Conservation (phyloP, 1,140 invertebrate species). For the Sitophilus oryzae region DNA sequence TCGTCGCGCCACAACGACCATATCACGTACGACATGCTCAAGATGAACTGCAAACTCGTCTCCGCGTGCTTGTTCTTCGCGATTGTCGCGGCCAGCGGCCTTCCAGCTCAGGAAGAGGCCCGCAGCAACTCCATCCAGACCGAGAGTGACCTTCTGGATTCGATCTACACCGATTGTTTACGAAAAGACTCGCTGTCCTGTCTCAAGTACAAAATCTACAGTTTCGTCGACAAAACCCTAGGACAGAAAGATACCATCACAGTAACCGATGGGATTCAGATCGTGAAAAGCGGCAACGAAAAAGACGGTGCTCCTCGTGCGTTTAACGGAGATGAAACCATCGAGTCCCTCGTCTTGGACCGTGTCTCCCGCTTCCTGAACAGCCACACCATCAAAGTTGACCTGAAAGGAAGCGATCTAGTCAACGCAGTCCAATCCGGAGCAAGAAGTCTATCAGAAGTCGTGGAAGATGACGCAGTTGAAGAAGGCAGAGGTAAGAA, state of each 20-base stretch:
- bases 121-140: slow-evolving; percentile 53
- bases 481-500: slow-evolving; percentile 66
- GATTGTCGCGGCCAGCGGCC: slow-evolving; percentile 48
- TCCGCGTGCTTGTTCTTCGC: slow-evolving; percentile 49
- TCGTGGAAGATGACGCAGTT: slow-evolving; percentile 53
- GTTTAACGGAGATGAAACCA: slow-evolving; percentile 54
- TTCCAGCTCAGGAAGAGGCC: slow-evolving; percentile 60
- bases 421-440: slow-evolving; percentile 68
- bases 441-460: slow-evolving; percentile 69
- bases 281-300: slow-evolving; percentile 63
- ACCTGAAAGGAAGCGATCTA: slow-evolving; percentile 77
- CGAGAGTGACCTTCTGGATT: slow-evolving; percentile 69
- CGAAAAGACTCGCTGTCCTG: slow-evolving; percentile 74
- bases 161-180: slow-evolving; percentile 68
- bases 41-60: slow-evolving; percentile 33
- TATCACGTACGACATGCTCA: slow-evolving; percentile 21
- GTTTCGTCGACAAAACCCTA: slow-evolving; percentile 74
- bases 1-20: slow-evolving; percentile 15
- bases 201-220: slow-evolving; percentile 77
- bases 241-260: slow-evolving; percentile 69
- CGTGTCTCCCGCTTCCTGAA: slow-evolving; percentile 67
- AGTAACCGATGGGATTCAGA: slow-evolving; percentile 71
- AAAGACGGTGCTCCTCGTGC: slow-evolving; percentile 63
- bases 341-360: slow-evolving; percentile 60
- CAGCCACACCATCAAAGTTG: slow-evolving; percentile 74